Conservation (phyloP, 2,113 vertebrate genomes). For the Gallinago undulata region DNA sequence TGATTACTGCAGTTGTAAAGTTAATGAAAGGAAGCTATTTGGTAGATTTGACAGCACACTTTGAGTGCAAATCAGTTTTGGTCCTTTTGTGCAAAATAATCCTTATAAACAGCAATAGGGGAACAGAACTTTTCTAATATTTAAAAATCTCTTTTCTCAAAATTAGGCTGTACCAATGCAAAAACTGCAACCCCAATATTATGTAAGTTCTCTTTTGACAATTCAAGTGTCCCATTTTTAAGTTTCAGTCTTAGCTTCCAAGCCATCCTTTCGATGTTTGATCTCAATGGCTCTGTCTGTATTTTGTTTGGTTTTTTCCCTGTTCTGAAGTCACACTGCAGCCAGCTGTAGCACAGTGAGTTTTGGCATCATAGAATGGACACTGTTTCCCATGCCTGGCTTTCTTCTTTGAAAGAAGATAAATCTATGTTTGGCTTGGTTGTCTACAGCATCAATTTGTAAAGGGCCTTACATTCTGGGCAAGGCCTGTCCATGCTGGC, state of each 20-base stretch:
- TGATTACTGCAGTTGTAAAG: neutral
- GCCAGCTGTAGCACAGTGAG: neutral
- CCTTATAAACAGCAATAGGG: neutral
- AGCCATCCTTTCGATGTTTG: neutral
- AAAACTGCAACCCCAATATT: neutral
- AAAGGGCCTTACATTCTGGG: neutral
- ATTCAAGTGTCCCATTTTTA: neutral
- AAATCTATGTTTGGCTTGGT: neutral
- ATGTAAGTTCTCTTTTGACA: neutral
- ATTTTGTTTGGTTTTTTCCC: neutral
- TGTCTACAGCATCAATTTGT: neutral
- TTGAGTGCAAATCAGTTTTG: neutral
- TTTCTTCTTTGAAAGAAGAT: neutral
- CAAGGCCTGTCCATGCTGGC: neutral
- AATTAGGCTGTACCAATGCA: neutral
- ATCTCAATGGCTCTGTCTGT: neutral
- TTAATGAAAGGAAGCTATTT: neutral
- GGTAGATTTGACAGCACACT: neutral
- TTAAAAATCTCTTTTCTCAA: neutral
- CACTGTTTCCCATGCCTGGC: neutral
- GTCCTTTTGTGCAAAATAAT: neutral
- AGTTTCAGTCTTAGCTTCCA: neutral
- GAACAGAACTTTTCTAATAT: neutral
- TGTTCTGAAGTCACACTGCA: neutral
- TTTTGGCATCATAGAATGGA: neutral